These are phyloP conservation scores for Rhyacichthys aspro DNA, from an alignment of 2,797 vertebrate species.

Conservation along the genomic window DNA sequence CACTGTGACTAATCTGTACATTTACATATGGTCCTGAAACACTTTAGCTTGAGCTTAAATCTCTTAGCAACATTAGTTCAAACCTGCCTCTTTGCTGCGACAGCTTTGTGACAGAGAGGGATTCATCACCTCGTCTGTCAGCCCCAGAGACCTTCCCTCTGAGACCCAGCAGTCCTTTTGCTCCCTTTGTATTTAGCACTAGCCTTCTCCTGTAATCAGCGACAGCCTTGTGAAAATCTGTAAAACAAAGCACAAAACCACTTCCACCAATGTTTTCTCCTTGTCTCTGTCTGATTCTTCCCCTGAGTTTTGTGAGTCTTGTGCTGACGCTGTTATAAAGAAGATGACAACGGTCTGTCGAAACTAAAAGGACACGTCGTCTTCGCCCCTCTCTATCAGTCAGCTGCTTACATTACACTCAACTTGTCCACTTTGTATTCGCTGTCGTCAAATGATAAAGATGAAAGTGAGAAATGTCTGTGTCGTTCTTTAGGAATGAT, in stretches of 20 bases:
- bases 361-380: slow-evolving; percentile 61
- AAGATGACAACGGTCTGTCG: slow-evolving; percentile 55
- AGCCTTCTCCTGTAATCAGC: slow-evolving; percentile 71
- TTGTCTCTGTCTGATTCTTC: slow-evolving; percentile 53
- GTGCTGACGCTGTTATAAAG: slow-evolving; percentile 59
- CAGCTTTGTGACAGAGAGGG: slow-evolving; percentile 67
- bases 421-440: slow-evolving; percentile 70
- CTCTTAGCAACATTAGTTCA: slow-evolving; percentile 69
- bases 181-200: slow-evolving; percentile 60
- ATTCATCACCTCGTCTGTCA: slow-evolving; percentile 59
- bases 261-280: slow-evolving; percentile 33
- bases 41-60: slow-evolving; percentile 5
- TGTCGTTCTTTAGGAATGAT: slow-evolving; percentile 62
- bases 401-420: slow-evolving; percentile 66
- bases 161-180: slow-evolving; percentile 40
- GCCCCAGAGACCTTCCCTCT: slow-evolving; percentile 47
- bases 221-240: slow-evolving; percentile 65
- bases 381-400: slow-evolving; percentile 53
- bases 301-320: slow-evolving; percentile 67
- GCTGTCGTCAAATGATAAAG: slow-evolving; percentile 67
- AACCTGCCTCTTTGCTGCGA: slow-evolving; percentile 65
- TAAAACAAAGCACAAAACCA: slow-evolving; percentile 68
- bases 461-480: slow-evolving; percentile 67
- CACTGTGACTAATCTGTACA: no score
- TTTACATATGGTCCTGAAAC: background rate